Base-by-base conservation (phyloP, 2,113 vertebrate genomes). In the Saimiri boliviensis region DNA sequence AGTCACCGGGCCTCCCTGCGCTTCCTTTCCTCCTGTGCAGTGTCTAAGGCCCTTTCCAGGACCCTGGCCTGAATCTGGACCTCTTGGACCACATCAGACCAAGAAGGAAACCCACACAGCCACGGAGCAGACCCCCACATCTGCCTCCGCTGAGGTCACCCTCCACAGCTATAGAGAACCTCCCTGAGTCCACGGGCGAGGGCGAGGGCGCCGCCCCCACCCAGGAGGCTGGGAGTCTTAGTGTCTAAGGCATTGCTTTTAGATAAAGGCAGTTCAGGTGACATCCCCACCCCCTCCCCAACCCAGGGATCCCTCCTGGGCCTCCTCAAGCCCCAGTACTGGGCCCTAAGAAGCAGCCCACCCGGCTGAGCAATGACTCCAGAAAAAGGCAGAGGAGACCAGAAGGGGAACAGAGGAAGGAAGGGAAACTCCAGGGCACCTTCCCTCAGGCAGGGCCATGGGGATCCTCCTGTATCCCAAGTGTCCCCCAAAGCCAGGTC, bases 351-450 rank as follows among this genome's bases (percentile, higher is more conserved):
- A 20, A 89, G 52, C 40, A 47, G 27, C 17, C 16, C 27, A 32
- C 4, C 35, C 6, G 4, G 7, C 30, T 0, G 13, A 45, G 52
- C 52, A 32, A 2, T 1, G 47, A 32, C 71, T 47, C 70, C 21
- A 27, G n/a, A 58, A 86, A 80, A 93, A 56, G 86, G 30, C 13
- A 79, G 40, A 90, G 47, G 37, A 25, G n/a, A 52, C 30, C 52
- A 42, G 60, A 17, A 66, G 37, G 32, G 63, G 27, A 21, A 7
- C 3, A 25, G 40, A 16, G 10, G 0, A 13, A 32, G 9, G 17
- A 63, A 21, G 37, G 35, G 40, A 19, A n/a, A 49, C 8, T 21
- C 63, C 13, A 8, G 1, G 0, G 4, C 17, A 6, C 5, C 0
- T 23, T 32, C 32, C 40, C 49, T 68, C 32, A 30, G 10, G 37